Conservation (phyloP, 2,888 invertebrate species). For the Limnephilus marmoratus region DNA sequence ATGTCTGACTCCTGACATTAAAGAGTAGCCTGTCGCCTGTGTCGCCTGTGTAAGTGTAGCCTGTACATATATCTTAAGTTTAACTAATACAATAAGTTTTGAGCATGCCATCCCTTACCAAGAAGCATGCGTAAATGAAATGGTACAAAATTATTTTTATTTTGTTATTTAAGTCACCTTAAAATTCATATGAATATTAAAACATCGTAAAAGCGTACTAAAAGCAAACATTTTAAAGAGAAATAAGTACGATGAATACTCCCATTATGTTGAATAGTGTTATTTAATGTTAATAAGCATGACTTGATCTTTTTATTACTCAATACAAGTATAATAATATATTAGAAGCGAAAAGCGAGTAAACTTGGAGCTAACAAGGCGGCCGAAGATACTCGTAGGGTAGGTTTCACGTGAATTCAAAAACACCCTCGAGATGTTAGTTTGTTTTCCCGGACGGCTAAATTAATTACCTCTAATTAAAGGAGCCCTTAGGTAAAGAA, state of each 20-base stretch:
- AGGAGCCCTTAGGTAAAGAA: constrained; percentile 41
- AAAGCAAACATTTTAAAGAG: background rate
- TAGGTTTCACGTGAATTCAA: constrained; percentile 27
- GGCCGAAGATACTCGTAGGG: background rate
- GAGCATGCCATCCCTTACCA: background rate
- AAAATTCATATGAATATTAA: background rate
- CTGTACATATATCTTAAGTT: background rate
- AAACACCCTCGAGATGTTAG: constrained; percentile 39
- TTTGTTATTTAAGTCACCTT: background rate
- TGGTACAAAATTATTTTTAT: background rate
- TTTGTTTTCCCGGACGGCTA: constrained; percentile 54
- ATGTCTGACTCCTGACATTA: background rate
- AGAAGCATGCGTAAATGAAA: background rate
- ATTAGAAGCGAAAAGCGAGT: background rate
- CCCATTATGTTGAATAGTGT: background rate
- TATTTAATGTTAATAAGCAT: background rate
- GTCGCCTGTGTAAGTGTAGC: too few relatives aligned
- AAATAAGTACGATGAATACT: background rate
- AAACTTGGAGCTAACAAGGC: constrained; percentile 35
- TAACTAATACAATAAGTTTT: too few relatives aligned
- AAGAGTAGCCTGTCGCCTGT: too few relatives aligned
- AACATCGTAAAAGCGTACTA: background rate
- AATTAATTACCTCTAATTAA: constrained; percentile 61
- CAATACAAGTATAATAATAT: background rate
- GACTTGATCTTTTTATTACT: background rate